phyloP scores from a whole-genome alignment of 2,113 vertebrate species.

The Indicator maculatus region DNA sequence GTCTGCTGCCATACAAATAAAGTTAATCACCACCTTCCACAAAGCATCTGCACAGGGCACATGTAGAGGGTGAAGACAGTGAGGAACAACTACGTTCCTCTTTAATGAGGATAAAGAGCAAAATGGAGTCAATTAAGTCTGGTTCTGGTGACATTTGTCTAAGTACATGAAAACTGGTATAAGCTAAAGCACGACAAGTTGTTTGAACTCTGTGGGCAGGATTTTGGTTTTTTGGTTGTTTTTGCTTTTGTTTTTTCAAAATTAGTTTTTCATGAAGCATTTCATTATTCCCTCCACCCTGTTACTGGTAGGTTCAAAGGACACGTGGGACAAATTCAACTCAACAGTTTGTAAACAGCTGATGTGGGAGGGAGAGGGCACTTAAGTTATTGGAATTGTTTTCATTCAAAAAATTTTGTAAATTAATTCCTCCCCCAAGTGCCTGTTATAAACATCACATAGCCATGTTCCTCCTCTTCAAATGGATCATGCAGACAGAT shows the following conservation, averaged over 20 bases:
- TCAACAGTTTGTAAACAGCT: constrained; percentile 45
- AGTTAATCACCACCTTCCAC: neutral
- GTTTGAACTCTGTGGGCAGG: constrained; percentile 6
- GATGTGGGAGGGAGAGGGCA: constrained; percentile 9
- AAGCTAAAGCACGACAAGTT: constrained; percentile 1
- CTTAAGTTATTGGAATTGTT: constrained; percentile 41
- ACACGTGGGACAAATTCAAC: constrained; percentile 23
- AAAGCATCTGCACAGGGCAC: neutral
- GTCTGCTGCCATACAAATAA: neutral
- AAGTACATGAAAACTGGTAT: neutral
- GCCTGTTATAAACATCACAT: constrained; percentile 30
- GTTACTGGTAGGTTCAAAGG: constrained; percentile 28
- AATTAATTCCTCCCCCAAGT: constrained; percentile 61
- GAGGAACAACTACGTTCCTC: neutral
- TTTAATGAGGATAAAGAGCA: neutral
- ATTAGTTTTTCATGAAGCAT: constrained; percentile 20
- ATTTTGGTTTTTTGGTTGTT: neutral
- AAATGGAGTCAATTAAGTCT: constrained; percentile 19
- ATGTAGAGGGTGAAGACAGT: neutral
- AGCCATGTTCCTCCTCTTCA: constrained; percentile 35
- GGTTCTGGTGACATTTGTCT: neutral
- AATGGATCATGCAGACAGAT: constrained; percentile 54
- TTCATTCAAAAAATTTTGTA: constrained; percentile 62
- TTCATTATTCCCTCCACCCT: neutral
- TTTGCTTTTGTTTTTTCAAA: neutral